Conservation (phyloP, 1,140 invertebrate genomes). For the Ooceraea biroi region DNA sequence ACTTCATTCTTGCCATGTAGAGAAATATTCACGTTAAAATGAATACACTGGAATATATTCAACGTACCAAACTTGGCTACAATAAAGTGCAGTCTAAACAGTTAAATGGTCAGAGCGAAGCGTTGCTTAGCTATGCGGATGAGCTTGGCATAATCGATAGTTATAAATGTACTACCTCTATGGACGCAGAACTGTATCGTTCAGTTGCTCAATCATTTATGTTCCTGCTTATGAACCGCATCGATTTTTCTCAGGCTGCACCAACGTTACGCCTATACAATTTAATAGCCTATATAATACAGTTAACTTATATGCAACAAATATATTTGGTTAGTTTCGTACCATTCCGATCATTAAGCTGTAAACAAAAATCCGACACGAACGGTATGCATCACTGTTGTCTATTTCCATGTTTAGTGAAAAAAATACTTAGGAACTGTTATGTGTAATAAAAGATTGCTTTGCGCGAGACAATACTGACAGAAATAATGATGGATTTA, state of each 20-base stretch:
- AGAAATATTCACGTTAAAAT: not conserved
- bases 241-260: slow-evolving; percentile 62
- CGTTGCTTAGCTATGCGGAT: slow-evolving; percentile 4
- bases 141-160: slow-evolving; percentile 60
- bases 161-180: slow-evolving; percentile 53
- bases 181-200: slow-evolving; percentile 49
- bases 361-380: not conserved
- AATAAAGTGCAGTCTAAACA: slow-evolving; percentile 30
- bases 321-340: slow-evolving; percentile 31
- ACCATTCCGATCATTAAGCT: not conserved
- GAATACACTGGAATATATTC: slow-evolving; percentile 12
- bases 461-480: too few species aligned
- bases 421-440: slow-evolving; percentile 10
- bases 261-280: slow-evolving; percentile 57
- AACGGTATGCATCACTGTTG: not conserved
- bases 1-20: not conserved
- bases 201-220: slow-evolving; percentile 68
- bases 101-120: slow-evolving; percentile 28
- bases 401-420: not conserved
- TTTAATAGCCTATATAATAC: slow-evolving; percentile 49
- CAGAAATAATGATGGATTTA: not conserved
- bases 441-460: too few species aligned
- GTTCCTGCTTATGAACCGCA: slow-evolving; percentile 63
- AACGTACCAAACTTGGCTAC: not conserved
- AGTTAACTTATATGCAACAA: slow-evolving; percentile 10